Evolutionary conservation across 2,113 vertebrate species (phyloP).

Genomic region (Anguilla rostrata): DNA sequence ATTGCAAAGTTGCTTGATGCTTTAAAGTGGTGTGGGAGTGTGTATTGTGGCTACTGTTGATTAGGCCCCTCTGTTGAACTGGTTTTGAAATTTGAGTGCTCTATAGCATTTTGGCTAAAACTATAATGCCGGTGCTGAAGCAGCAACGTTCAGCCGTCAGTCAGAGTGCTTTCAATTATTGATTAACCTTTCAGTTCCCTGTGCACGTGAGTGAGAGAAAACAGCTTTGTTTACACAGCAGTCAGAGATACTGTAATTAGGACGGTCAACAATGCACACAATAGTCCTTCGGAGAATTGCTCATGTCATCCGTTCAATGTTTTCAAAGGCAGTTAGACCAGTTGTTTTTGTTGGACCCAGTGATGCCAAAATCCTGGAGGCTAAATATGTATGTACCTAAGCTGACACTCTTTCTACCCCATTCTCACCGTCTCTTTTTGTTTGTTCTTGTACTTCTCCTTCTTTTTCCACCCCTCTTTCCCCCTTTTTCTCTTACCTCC

Average conservation of each 20-base stretch:
- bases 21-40: neutral
- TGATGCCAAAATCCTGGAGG: neutral
- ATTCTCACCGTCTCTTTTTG: neutral
- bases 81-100: constrained; percentile 12
- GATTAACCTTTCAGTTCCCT: constrained; percentile 6
- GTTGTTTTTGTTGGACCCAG: neutral
- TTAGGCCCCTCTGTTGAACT: neutral
- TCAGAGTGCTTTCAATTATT: constrained; percentile 34
- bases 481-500: neutral
- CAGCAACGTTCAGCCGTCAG: constrained; percentile 22
- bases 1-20: neutral
- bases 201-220: neutral
- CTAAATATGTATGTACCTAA: neutral
- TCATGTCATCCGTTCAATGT: neutral
- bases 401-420: neutral
- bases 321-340: neutral
- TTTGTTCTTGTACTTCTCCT: neutral
- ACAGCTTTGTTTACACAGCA: constrained; percentile 30
- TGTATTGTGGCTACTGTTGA: too few relatives aligned
- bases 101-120: neutral
- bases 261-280: neutral
- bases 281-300: neutral
- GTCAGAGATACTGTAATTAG: constrained; percentile 27
- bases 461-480: neutral
- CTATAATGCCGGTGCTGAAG: neutral